phyloP scores from a whole-genome alignment of 2,888 invertebrate genomes.

The Philereme transversata region DNA sequence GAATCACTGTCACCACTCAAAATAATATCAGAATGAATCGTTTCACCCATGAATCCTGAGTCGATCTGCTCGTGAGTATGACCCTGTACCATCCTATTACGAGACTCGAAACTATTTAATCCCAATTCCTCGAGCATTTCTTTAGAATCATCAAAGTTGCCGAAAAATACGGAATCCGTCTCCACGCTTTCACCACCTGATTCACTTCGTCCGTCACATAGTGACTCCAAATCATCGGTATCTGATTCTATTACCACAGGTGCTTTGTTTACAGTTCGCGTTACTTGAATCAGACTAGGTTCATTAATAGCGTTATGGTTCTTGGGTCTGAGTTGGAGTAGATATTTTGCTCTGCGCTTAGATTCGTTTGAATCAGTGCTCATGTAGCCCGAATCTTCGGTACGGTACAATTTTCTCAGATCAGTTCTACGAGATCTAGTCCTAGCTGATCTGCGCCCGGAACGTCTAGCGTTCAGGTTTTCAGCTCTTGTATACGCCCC shows the following conservation, averaged over 20 bases:
- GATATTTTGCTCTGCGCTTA: constrained; percentile 74
- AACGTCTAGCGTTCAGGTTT: constrained; percentile 65
- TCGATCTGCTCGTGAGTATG: constrained; percentile 68
- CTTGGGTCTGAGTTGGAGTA: constrained; percentile 73
- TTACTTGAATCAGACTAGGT: constrained; percentile 46
- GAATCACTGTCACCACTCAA: constrained; percentile 79
- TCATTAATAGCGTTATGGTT: constrained; percentile 48
- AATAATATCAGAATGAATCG: constrained; percentile 60
- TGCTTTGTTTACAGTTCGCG: constrained; percentile 54
- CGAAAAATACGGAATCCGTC: constrained; percentile 94
- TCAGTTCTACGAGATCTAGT: constrained; percentile 73
- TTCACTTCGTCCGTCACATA: constrained; percentile 91
- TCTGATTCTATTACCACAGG: constrained; percentile 78
- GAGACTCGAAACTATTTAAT: constrained; percentile 57
- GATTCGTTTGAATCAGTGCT: constrained; percentile 92
- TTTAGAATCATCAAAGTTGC: constrained; percentile 84
- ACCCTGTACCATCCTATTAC: constrained; percentile 49
- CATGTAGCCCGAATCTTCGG: constrained; percentile 92
- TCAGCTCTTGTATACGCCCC: constrained; percentile 62
- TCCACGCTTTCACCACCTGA: constrained; percentile 94
- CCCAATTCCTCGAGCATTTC: constrained; percentile 71
- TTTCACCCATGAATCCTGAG: constrained; percentile 76
- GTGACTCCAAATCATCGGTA: constrained; percentile 90
- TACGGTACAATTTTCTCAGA: constrained; percentile 69
- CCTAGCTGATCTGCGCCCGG: constrained; percentile 69